These are phyloP conservation scores for Ammospiza caudacuta DNA, from an alignment of 2,113 vertebrate species.

Conservation along the genomic window DNA sequence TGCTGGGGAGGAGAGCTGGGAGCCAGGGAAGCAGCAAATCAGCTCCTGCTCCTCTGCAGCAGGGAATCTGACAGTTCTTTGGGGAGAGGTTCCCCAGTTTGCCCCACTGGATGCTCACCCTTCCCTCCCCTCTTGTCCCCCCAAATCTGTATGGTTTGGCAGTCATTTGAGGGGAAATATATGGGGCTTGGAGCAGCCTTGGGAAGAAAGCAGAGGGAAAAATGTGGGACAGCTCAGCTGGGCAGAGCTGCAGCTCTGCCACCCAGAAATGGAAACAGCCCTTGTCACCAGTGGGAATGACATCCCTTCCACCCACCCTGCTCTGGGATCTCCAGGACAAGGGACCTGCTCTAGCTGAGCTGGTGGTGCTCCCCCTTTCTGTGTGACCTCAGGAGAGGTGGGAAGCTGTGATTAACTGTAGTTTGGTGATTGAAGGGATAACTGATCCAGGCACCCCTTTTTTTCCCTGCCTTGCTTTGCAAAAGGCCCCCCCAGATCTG, in stretches of 20 bases:
- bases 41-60: background rate
- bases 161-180: background rate
- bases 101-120: background rate
- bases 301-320: background rate
- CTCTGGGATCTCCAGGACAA: background rate
- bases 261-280: background rate
- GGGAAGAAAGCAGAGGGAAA: background rate
- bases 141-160: background rate
- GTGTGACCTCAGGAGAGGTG: accelerated
- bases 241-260: background rate
- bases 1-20: background rate
- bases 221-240: background rate
- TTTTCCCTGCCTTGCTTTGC: background rate
- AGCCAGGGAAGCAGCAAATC: accelerated
- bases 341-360: background rate
- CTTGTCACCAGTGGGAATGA: background rate
- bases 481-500: conserved; percentile 6
- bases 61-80: background rate
- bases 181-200: background rate
- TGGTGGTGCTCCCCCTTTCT: background rate
- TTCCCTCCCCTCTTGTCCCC: background rate
- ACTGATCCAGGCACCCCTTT: background rate
- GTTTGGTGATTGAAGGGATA: background rate
- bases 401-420: background rate
- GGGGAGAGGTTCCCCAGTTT: background rate